Base-by-base conservation (phyloP, 2,113 vertebrate genomes). In the Puma concolor region DNA sequence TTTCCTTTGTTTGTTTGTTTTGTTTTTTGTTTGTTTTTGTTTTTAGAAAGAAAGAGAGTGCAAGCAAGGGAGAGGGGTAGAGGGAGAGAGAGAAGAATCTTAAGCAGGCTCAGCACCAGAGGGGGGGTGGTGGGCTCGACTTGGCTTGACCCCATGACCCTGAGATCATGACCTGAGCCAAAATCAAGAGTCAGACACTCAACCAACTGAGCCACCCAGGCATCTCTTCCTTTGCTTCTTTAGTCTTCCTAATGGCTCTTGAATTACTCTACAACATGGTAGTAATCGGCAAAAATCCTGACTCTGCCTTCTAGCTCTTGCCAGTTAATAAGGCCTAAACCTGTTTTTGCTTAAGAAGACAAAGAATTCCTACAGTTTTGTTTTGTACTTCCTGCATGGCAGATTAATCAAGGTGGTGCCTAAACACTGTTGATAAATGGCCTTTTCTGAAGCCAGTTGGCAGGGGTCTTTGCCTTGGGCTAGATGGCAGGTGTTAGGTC, bases 301-400 rank as follows among this genome's bases (percentile, higher is more conserved):
- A 86, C 67, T 33, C 76, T 91, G 60, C 72, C 23, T 91, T 93
- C 86, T 84, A 14, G 96, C 72, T 93, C 87, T 91, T 82, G 41
- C 27, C 85, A 80, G 44, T 94, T 94, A 84, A 66, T 93, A 71
- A 88, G 36, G 48, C n/a, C 72, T 80, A 77, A 93, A 54, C 63
- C 50, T 87, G 57, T 74, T 86, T 91, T 89, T 93, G 44, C 60
- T 95, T 93, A 92, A 86, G 88, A 95, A 91, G 54, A 91, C 94
- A 96, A 87, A 92, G 48, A 87, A 88, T 95, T 88, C 86, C 80
- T 94, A 88, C 7, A 60, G 11, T 84, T 84, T n/a, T 77, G 33
- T 90, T 97, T 94, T 92, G 74, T 90, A 38, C 80, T 96, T 97
- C 69, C 69, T 95, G 29, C 48, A 44, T 90, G 80, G 88, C 69